Conservation (phyloP, 2,888 invertebrate species). For the Mayetiola destructor region DNA sequence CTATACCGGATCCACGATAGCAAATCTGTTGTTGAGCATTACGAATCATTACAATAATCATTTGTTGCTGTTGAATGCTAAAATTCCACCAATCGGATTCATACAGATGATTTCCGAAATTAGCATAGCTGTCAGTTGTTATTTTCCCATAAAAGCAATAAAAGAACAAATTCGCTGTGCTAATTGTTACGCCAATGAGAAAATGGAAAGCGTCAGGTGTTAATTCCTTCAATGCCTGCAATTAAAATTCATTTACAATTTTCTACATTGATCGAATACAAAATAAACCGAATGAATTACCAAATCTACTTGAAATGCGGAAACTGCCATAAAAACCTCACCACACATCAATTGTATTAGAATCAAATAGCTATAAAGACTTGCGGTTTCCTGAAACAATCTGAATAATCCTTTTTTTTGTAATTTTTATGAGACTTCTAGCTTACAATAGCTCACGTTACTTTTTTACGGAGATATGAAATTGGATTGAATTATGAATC, state of each 20-base stretch:
- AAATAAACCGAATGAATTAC: background rate
- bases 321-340: background rate
- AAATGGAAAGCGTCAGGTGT: background rate
- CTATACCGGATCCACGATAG: background rate
- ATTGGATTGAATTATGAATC: background rate
- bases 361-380: background rate
- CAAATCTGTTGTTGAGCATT: background rate
- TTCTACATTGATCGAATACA: background rate
- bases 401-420: too few relatives aligned
- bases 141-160: background rate
- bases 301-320: background rate
- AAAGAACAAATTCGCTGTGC: background rate
- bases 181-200: background rate
- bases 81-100: background rate
- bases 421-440: background rate
- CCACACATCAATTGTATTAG: background rate
- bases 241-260: too few relatives aligned
- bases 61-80: background rate
- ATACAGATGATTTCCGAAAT: background rate
- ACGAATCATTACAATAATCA: background rate
- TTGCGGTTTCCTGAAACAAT: background rate
- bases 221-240: too few relatives aligned
- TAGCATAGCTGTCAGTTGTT: background rate
- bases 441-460: background rate
- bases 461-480: background rate